A percentile compares a stretch with the other conserved stretches of the same genome.
phyloP scores from a whole-genome alignment of 2,888 invertebrate genomes.

The Heliconius ismenius region DNA sequence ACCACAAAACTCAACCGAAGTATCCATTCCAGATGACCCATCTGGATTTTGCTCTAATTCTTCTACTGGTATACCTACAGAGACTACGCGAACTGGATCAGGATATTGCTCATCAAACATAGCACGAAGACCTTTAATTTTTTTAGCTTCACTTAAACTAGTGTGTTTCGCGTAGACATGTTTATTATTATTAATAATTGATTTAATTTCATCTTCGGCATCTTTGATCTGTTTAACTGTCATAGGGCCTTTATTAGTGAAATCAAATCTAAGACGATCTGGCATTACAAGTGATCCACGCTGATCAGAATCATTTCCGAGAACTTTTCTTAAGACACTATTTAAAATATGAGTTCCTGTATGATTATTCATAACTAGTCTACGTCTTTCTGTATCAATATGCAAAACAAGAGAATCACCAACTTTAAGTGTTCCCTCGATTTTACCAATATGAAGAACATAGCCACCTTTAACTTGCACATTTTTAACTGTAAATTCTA shows the following conservation, averaged over 20 bases:
- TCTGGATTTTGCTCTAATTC: constrained; percentile 93
- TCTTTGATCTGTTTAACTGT: constrained; percentile 92
- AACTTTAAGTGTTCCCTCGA: constrained; percentile 91
- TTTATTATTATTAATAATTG: constrained; percentile 88
- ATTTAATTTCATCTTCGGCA: constrained; percentile 90
- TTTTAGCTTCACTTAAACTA: constrained; percentile 91
- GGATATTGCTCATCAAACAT: constrained; percentile 99
- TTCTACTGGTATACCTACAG: constrained; percentile 96
- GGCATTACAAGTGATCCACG: constrained; percentile 98
- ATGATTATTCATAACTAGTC: constrained; percentile 99
- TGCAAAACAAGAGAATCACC: constrained; percentile 92
- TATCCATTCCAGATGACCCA: constrained; percentile 88
- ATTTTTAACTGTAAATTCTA: constrained; percentile 95
- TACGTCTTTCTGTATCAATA: constrained; percentile 92
- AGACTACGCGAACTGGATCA: constrained; percentile 96
- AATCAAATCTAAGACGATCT: constrained; percentile 98
- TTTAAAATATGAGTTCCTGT: constrained; percentile 98
- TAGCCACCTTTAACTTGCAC: constrained; percentile 98
- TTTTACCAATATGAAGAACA: constrained; percentile 94
- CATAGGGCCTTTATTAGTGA: constrained; percentile 96
- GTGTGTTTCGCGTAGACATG: constrained; percentile 94
- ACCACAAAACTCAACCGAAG: constrained; percentile 99
- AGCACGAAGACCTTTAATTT: constrained; percentile 94
- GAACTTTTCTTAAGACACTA: constrained; percentile 93
- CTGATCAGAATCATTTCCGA: constrained; percentile 96